Conservation (phyloP, 2,797 vertebrate genomes). For the Bradypodion pumilum region DNA sequence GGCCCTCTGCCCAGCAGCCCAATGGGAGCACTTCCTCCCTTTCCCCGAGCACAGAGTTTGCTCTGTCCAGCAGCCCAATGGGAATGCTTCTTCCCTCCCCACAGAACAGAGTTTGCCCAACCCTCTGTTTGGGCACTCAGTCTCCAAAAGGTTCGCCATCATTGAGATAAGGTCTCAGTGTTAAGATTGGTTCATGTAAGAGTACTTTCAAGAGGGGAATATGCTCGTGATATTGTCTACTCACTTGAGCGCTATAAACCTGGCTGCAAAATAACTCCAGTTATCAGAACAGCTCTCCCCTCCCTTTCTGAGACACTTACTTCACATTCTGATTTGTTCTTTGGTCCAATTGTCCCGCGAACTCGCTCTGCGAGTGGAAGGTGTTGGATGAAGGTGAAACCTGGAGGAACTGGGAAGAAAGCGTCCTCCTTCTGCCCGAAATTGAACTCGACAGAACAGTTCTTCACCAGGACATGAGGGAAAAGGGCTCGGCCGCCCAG, state of each 20-base stretch:
- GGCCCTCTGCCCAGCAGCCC: too few species aligned
- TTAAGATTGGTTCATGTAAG: not conserved
- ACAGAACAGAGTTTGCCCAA: too few species aligned
- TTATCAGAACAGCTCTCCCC: not conserved
- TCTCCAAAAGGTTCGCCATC: too few species aligned
- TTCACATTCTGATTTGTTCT: constrained; percentile 90
- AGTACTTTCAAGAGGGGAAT: not conserved
- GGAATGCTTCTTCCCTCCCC: too few species aligned
- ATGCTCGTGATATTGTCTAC: not conserved
- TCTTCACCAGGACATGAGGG: constrained; percentile 91
- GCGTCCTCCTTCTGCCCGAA: constrained; percentile 86
- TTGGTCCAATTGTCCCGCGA: constrained; percentile 84
- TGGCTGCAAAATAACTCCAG: not conserved
- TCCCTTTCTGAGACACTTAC: constrained; percentile 64
- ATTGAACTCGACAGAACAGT: constrained; percentile 92
- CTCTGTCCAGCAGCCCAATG: too few species aligned
- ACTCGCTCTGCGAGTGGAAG: constrained; percentile 79
- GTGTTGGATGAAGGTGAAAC: constrained; percentile 87
- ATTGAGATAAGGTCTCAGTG: too few species aligned
- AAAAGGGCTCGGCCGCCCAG: constrained; percentile 84
- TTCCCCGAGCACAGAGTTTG: too few species aligned
- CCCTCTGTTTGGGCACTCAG: too few species aligned
- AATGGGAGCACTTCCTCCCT: too few species aligned
- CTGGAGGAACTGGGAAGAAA: constrained; percentile 82
- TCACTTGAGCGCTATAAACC: not conserved